A percentile compares a stretch with the other conserved stretches of the same genome.
These are phyloP conservation scores for Junonia oenone DNA, from an alignment of 2,888 invertebrate genomes.

Conservation along the genomic window DNA sequence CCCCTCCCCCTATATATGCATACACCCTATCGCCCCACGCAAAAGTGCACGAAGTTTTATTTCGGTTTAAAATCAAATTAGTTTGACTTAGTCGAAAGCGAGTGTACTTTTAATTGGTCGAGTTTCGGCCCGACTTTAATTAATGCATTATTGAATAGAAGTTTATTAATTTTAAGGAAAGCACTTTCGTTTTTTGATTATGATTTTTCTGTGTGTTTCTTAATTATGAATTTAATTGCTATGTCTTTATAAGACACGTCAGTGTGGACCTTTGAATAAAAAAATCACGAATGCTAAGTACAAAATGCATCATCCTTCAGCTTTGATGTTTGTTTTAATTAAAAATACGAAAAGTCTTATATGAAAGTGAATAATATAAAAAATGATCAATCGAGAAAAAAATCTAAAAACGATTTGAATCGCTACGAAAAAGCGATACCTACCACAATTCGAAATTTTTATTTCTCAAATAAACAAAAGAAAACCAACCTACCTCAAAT, in stretches of 20 bases:
- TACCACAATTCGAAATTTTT: no score
- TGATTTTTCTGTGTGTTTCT: not conserved
- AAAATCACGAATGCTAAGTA: no score
- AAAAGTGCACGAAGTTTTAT: conserved; percentile 49
- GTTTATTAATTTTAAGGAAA: conserved; percentile 9
- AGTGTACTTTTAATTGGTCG: conserved; percentile 38
- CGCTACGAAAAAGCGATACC: no score
- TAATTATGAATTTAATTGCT: conserved; percentile 1
- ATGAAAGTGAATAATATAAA: no score
- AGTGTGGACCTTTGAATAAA: no score
- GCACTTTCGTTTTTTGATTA: conserved; percentile 1
- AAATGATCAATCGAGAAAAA: no score
- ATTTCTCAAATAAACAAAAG: not conserved
- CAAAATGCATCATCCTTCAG: no score
- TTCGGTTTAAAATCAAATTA: conserved; percentile 37
- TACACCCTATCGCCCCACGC: conserved; percentile 44
- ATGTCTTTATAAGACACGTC: no score
- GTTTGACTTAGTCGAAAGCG: conserved; percentile 34
- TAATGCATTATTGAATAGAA: conserved; percentile 28
- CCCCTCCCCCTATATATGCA: conserved; percentile 46
- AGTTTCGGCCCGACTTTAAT: conserved; percentile 31
- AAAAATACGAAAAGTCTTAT: no score
- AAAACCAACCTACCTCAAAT: not conserved
- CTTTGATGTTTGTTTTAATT: no score
- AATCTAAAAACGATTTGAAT: no score